These are phyloP conservation scores for Rostratula benghalensis DNA, from an alignment of 2,113 vertebrate species.

Conservation along the genomic window DNA sequence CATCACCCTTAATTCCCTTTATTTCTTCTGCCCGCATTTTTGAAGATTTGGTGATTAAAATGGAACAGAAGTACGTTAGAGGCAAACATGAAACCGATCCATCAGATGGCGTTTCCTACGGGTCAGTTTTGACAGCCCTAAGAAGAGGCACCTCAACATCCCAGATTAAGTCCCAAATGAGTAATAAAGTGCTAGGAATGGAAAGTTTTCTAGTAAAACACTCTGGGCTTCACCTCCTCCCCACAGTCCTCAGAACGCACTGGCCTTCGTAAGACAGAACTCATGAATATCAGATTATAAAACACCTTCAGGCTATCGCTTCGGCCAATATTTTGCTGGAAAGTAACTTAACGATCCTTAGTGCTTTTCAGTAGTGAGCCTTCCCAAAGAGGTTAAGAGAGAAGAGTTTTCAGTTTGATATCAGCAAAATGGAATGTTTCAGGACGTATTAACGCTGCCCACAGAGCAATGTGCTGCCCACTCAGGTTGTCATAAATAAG, in stretches of 20 bases:
- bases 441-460: neutral
- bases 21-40: neutral
- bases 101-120: neutral
- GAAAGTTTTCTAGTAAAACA: neutral
- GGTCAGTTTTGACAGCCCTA: neutral
- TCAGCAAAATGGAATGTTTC: neutral
- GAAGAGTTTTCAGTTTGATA: neutral
- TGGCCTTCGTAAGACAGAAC: neutral
- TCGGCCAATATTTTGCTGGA: neutral
- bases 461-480: neutral
- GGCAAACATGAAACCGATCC: neutral
- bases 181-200: neutral
- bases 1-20: neutral
- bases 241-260: neutral
- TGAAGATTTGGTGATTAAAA: neutral
- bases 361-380: neutral
- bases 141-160: neutral
- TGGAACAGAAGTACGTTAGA: neutral
- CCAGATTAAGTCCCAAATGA: neutral
- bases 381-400: neutral
- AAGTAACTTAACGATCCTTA: neutral
- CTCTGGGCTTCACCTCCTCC: neutral
- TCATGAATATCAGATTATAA: neutral
- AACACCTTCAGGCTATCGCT: neutral
- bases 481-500: neutral